A percentile compares a stretch with the other conserved stretches of the same genome.
These are phyloP conservation scores for Euphydryas editha DNA, from an alignment of 2,888 invertebrate genomes.

Conservation along the genomic window DNA sequence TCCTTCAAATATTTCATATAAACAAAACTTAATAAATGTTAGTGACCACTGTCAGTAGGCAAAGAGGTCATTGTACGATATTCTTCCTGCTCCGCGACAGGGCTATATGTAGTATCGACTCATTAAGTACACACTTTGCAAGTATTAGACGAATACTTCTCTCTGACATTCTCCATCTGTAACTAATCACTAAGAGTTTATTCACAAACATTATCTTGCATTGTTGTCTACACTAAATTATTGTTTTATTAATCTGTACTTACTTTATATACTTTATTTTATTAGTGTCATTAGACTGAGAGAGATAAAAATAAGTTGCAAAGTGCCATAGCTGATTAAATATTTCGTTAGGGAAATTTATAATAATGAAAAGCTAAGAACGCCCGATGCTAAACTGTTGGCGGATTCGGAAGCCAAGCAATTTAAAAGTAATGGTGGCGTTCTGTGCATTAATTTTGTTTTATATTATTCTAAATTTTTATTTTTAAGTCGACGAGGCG, in stretches of 20 bases:
- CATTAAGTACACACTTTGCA: slow-evolving; percentile 25
- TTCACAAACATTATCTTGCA: background rate
- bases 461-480: background rate
- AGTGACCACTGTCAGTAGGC: no score
- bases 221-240: background rate
- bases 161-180: background rate
- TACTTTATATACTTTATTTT: background rate
- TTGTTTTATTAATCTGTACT: background rate
- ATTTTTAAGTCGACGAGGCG: background rate
- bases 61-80: no score
- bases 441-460: background rate
- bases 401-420: background rate
- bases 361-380: slow-evolving; percentile 5
- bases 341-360: background rate
- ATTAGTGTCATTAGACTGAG: slow-evolving; percentile 11
- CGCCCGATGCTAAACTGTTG: background rate
- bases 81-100: no score
- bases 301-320: slow-evolving; percentile 11
- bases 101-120: no score
- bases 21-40: no score
- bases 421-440: background rate
- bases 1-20: no score
- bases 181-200: slow-evolving; percentile 1
- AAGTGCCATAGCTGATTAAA: slow-evolving; percentile 11
- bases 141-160: background rate